A percentile compares a stretch with the other conserved stretches of the same genome.
These are phyloP conservation scores for Lampris incognitus DNA, from an alignment of 2,113 vertebrate species.

Conservation along the genomic window DNA sequence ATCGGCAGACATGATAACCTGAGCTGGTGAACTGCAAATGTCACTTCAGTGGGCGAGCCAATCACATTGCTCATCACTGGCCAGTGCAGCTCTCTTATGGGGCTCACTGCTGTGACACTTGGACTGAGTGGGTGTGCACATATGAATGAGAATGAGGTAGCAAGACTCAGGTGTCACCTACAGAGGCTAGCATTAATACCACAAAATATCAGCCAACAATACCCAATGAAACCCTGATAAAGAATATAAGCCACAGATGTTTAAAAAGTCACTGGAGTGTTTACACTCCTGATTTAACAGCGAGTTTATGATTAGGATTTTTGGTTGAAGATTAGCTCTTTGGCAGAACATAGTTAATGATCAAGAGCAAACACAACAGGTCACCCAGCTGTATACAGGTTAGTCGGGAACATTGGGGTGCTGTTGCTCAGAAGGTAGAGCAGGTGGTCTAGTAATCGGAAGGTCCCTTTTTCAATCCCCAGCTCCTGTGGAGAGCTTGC, in stretches of 20 bases:
- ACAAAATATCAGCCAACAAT: conserved; percentile 49
- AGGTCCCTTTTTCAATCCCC: too few species aligned
- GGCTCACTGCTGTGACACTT: conserved; percentile 54
- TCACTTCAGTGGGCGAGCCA: conserved; percentile 56
- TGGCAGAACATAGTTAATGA: too few species aligned
- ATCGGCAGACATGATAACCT: conserved; percentile 72
- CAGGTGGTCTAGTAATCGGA: too few species aligned
- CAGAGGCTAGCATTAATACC: conserved; percentile 45
- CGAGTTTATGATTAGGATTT: background rate
- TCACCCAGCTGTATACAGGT: too few species aligned
- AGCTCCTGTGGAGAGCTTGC: too few species aligned
- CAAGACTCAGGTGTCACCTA: conserved; percentile 60
- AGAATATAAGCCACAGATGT: background rate
- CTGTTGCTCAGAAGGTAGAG: too few species aligned
- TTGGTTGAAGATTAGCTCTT: background rate
- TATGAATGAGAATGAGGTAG: conserved; percentile 75
- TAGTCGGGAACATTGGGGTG: too few species aligned
- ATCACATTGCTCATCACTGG: conserved; percentile 35
- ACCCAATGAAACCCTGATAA: conserved; percentile 24
- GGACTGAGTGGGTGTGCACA: conserved; percentile 53
- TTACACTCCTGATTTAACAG: background rate
- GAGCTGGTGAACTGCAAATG: conserved; percentile 70
- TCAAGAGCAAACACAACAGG: too few species aligned
- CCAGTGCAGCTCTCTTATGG: conserved; percentile 45
- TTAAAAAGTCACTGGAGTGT: conserved; percentile 2